Evolutionary conservation across 2,888 invertebrate species (phyloP), one percentile per base, ranked within the genome.

Genomic region (Trissolcus brochymenae): DNA sequence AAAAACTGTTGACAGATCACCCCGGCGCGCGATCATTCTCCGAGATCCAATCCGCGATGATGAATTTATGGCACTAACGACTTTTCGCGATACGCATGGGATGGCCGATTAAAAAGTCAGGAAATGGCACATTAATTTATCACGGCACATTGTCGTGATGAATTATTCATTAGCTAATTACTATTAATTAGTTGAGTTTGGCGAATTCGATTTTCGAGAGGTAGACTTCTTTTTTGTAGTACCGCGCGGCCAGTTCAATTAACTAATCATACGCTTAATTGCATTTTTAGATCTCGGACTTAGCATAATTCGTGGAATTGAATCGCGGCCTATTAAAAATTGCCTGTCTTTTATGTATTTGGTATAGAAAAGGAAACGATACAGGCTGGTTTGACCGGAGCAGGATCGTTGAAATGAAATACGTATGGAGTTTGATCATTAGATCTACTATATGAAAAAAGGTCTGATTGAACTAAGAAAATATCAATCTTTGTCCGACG

Each of bases 301-400:
- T 60, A 41, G 41, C 16, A 43, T 57, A 56, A 46, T 71, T 71
- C 50, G 25, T 49, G 19, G 46, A 53, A 71, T 19, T 35, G 29
- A 41, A 21, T 19, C 51, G 62, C 60, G 41, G 19, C 9, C 40
- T 29, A 41, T 50, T 41, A 55, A 53, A 61, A 54, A 61, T 56
- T 55, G 50, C 43, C 25, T 40, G 59, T 46, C 54, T 73, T 29
- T 50, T 62, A 54, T 53, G 29, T 62, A 46, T 67, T 50, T 51
- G 51, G 41, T 75, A 59, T 75, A 66, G 46, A 68, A 64, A 66
- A 75, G 75, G 75, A 64, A 74, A 68, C 56, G 46, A 17, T 16
- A 49, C 9, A 56, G 67, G 61, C 74, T 57, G 74, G 74, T 68
- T 68, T 72, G 71, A 72, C 72, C 21, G 67, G 66, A 72, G 50